Conservation (phyloP, 2,888 invertebrate genomes). For the Minunthozetes semirufus region DNA sequence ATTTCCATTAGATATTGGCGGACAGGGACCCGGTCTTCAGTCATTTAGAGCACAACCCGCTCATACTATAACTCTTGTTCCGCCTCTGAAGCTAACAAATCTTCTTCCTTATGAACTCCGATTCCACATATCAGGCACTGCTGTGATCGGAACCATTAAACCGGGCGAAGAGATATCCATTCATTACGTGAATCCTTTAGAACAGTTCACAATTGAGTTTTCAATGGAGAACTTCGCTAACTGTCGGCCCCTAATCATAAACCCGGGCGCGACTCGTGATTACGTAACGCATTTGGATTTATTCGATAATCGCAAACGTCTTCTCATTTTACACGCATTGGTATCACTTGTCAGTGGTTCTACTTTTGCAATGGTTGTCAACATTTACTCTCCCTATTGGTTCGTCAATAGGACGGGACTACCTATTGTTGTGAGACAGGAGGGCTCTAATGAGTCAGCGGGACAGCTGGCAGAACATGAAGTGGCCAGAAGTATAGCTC, state of each 20-base stretch:
- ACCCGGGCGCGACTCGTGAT: slow-evolving; percentile 47
- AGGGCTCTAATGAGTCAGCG: slow-evolving; percentile 65
- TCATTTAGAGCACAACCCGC: slow-evolving; percentile 56
- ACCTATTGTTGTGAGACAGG: slow-evolving; percentile 90
- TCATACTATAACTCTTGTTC: slow-evolving; percentile 74
- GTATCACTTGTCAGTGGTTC: slow-evolving; percentile 33
- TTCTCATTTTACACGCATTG: slow-evolving; percentile 65
- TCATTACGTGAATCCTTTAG: slow-evolving; percentile 62
- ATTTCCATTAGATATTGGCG: slow-evolving; percentile 56
- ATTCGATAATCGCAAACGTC: slow-evolving; percentile 64
- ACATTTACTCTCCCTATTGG: slow-evolving; percentile 82
- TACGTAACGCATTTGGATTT: slow-evolving; percentile 65
- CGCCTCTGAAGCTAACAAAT: slow-evolving; percentile 76
- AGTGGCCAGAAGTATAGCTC: slow-evolving; percentile 80
- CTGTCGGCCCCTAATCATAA: slow-evolving; percentile 58
- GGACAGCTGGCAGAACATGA: slow-evolving; percentile 95
- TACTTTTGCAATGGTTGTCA: slow-evolving; percentile 53
- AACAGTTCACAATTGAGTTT: slow-evolving; percentile 65
- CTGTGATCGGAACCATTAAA: slow-evolving; percentile 49
- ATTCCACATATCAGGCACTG: slow-evolving; percentile 45
- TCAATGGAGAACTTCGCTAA: slow-evolving; percentile 76
- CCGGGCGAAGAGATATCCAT: slow-evolving; percentile 51
- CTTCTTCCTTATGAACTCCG: slow-evolving; percentile 63
- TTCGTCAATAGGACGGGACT: slow-evolving; percentile 90
- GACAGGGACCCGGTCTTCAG: slow-evolving; percentile 15